Evolutionary conservation across 2,113 vertebrate species (phyloP), one percentile per base, ranked within the genome.

Genomic region (Serilophus lunatus): DNA sequence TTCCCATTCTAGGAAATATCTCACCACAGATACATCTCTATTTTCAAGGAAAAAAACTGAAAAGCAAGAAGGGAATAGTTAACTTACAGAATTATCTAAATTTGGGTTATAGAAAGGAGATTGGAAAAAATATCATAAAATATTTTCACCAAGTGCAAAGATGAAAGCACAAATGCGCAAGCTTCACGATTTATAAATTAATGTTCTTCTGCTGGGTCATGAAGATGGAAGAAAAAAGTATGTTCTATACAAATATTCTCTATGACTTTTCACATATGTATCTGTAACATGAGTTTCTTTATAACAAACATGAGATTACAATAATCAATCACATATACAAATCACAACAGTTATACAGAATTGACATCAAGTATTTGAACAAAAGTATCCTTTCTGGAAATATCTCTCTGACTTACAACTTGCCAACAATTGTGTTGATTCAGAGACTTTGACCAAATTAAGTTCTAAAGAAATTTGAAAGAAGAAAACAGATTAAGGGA

Each of bases 351-450:
- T 65, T 82, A 91, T 84, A 65, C 60, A 63, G 64, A 95, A 88
- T 42, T 86, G 59, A 80, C 90, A 94, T 49, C 71, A 68, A 93
- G 26, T 81, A 77, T 91, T 96, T 95, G 95, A 97, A 97, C 90
- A 97, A 93, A 63, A 90, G 91, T 66, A 89, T 92, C 90, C 93
- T 96, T 94, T 89, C 82, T 95, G 91, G 75, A 96, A 97, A 92
- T 69, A 59, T n/a, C 68, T 93, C 74, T 89, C 50, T 64, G 78
- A 28, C 72, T 81, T 36, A 42, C 20, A 82, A 80, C 44, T 63
- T 93, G 91, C 86, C 91, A 97, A 95, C 81, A 68, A 82, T 10
- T 45, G 31, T 51, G 90, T 36, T 31, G 50, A 76, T 74, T 82
- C 56, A 70, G 53, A 75, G 38, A 78, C 53, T 93, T 87, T 71